phyloP scores from a whole-genome alignment of 1,140 invertebrate species.

The Ctenoplectra terminalis region DNA sequence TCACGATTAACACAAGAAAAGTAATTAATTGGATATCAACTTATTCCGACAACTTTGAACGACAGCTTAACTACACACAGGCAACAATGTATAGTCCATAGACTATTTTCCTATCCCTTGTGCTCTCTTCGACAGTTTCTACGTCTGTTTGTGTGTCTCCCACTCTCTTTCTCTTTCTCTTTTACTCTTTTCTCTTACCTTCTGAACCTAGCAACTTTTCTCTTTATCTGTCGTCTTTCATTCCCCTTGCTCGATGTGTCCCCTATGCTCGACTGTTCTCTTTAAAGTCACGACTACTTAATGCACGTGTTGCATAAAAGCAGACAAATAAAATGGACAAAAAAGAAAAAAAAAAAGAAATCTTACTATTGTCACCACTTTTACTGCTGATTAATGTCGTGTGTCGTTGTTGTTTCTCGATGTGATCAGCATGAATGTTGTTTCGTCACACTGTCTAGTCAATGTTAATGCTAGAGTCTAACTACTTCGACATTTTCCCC shows the following conservation, averaged over 20 bases:
- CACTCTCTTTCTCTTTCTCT: conserved; percentile 3
- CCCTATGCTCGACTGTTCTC: conserved; percentile 27
- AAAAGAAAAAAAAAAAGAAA: conserved; percentile 18
- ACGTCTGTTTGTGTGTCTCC: not conserved
- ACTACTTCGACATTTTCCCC: not conserved
- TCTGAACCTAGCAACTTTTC: conserved; percentile 41
- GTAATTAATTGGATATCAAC: not conserved
- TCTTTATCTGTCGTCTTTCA: conserved; percentile 32
- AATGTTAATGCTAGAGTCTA: conserved; percentile 10
- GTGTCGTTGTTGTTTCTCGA: conserved; percentile 82
- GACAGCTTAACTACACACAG: conserved; percentile 22
- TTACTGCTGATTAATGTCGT: conserved; percentile 81
- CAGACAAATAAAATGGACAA: not conserved
- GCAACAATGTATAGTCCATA: conserved; percentile 8
- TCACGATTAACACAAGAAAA: not conserved
- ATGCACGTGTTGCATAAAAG: conserved; percentile 22
- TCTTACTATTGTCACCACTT: conserved; percentile 59
- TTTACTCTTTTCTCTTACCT: conserved; percentile 21
- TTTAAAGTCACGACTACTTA: conserved; percentile 47
- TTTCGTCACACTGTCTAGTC: conserved; percentile 43
- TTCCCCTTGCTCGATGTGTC: conserved; percentile 20
- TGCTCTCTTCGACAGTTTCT: not conserved
- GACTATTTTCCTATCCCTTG: conserved; percentile 20
- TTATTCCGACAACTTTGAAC: conserved; percentile 13
- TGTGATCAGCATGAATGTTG: conserved; percentile 71